Base-by-base conservation (phyloP, 2,113 vertebrate genomes). In the Girardinichthys multiradiatus region DNA sequence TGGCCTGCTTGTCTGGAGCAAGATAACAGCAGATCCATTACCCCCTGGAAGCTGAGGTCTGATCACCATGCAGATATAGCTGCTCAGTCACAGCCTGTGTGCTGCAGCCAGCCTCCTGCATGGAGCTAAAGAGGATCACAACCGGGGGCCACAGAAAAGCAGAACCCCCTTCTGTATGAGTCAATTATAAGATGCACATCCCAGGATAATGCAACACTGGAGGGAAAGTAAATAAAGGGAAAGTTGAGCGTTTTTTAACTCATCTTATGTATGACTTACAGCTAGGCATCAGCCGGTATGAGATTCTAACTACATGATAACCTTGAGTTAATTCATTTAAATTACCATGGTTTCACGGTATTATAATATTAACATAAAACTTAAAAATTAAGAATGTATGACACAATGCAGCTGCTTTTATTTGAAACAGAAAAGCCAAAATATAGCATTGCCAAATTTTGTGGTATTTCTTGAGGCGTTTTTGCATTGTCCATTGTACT, bases 21-120 rank as follows among this genome's bases (percentile, higher is more conserved):
- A 90, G 92, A 93, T 93, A 94, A 94, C 88, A 84, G 89, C 85
- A 76, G 90, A 93, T 93, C 92, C 85, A 92, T 94, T 92, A 92
- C 93, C 90, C 92, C 82, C 90, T 88, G 89, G 86, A 90, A 92
- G 86, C 87, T 37, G 63, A 81, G 89, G 87, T 90, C 87, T 91
- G 91, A 94, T 94, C 90, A 70, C 77, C 51, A 69, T 61, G 39
- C 83, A 87, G 92, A 94, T 93, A 93, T 67, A 88, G 83, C 66
- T 6, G 76, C 85, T 90, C 86, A 81, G 87, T 91, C 86, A 65
- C 89, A 79, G 90, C 91, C 90, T 87, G 78, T 82, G 79, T 79
- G 80, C 85, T 81, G 86, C 72, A 72, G 82, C 90, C 79, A 72
- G 83, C 80, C 72, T 77, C 77, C 60, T 15, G 72, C 31, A 31